Conservation (phyloP, 1,140 invertebrate species). For the Scaptomyza graminum region DNA sequence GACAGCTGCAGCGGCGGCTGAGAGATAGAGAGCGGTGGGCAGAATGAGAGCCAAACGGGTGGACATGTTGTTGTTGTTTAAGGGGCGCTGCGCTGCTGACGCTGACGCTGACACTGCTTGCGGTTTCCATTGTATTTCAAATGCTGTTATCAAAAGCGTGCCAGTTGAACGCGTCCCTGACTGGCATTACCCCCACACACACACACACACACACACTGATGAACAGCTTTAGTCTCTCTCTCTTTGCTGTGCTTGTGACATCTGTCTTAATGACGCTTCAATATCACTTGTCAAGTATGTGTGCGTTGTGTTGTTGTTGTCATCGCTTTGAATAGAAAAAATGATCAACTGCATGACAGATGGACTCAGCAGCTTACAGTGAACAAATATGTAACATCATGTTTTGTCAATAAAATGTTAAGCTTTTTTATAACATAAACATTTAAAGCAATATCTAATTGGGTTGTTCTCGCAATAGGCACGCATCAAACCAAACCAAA, state of each 20-base stretch:
- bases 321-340: slow-evolving; percentile 12
- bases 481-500: background rate
- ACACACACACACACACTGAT: slow-evolving; percentile 3
- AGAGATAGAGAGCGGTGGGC: background rate
- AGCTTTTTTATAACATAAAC: no score
- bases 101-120: slow-evolving; percentile 20
- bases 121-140: slow-evolving; percentile 74
- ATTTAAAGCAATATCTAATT: slow-evolving; percentile 16
- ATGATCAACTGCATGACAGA: slow-evolving; percentile 28
- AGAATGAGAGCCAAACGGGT: background rate
- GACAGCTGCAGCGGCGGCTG: slow-evolving; percentile 5
- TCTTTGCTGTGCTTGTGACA: slow-evolving; percentile 38
- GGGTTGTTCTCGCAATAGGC: background rate
- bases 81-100: background rate
- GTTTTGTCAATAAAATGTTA: no score
- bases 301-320: slow-evolving; percentile 9
- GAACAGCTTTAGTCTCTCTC: background rate
- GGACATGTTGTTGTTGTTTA: slow-evolving; percentile 1
- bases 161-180: slow-evolving; percentile 64
- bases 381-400: no score
- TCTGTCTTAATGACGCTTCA: slow-evolving; percentile 71
- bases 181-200: slow-evolving; percentile 41
- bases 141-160: slow-evolving; percentile 71
- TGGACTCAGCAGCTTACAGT: background rate
- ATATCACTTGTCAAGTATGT: slow-evolving; percentile 72